Evolutionary conservation across 2,797 vertebrate genomes (phyloP).

Genomic region (Moxostoma hubbsi): DNA sequence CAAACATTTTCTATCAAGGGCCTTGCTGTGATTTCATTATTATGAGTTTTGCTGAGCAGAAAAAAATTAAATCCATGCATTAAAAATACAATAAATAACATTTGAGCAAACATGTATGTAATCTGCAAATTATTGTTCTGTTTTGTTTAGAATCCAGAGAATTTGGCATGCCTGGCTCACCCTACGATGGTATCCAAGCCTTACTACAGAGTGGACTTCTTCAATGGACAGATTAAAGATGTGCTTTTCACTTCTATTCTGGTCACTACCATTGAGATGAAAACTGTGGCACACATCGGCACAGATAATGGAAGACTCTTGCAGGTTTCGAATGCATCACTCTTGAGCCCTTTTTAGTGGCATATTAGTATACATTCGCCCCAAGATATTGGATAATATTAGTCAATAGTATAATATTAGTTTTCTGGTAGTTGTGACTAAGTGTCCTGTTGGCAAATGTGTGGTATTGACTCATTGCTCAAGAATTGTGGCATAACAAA

Average conservation of each 20-base stretch:
- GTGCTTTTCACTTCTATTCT: conserved; percentile 89
- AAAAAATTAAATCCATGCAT: too few species aligned
- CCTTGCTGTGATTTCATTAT: background rate
- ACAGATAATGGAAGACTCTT: conserved; percentile 87
- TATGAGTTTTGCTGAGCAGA: background rate
- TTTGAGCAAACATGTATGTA: background rate
- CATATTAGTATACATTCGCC: too few species aligned
- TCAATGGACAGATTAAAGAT: conserved; percentile 83
- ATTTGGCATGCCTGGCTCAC: conserved; percentile 8
- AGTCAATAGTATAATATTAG: too few species aligned
- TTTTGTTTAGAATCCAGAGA: conserved; percentile 9
- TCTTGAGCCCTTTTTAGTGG: too few species aligned
- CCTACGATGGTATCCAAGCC: conserved; percentile 84
- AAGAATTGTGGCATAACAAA: too few species aligned
- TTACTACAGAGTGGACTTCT: conserved; percentile 87
- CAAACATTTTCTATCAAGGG: too few species aligned
- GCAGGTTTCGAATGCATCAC: conserved; percentile 77
- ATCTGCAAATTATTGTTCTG: background rate
- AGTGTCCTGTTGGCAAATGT: background rate
- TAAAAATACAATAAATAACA: too few species aligned
- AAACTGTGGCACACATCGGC: conserved; percentile 92
- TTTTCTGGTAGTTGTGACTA: too few species aligned
- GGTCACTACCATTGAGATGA: conserved; percentile 79
- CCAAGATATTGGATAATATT: too few species aligned
- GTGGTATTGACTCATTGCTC: background rate